Percentiles rank a stretch among this genome's conserved stretches.
Evolutionary conservation across 2,888 invertebrate genomes (phyloP).

Genomic region (Rotaria sp.): DNA sequence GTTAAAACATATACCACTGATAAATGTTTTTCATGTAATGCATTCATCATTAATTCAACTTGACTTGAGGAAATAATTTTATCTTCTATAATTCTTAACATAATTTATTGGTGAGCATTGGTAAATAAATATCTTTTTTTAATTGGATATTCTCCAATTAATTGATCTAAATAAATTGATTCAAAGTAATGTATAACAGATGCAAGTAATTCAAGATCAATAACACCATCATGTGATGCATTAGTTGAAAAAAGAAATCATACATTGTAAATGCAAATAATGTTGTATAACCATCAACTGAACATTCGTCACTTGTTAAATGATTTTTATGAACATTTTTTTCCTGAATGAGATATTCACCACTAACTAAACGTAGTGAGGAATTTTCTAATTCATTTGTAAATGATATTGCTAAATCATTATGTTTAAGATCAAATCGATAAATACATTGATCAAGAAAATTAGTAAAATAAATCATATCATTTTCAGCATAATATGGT

Average conservation of each 20-base stretch:
- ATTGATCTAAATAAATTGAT: slow-evolving; percentile 51
- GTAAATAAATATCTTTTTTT: slow-evolving; percentile 45
- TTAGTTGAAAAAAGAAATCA: slow-evolving; percentile 43
- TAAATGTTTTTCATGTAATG: slow-evolving; percentile 51
- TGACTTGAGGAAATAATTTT: slow-evolving; percentile 55
- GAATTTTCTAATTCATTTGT: background rate
- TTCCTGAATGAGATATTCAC: slow-evolving; percentile 47
- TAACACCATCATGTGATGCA: slow-evolving; percentile 55
- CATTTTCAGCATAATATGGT: slow-evolving; percentile 48
- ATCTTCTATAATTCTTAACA: slow-evolving; percentile 53
- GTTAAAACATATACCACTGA: slow-evolving; percentile 54
- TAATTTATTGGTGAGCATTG: slow-evolving; percentile 53
- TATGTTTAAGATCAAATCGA: background rate
- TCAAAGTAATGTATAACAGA: slow-evolving; percentile 57
- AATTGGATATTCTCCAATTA: slow-evolving; percentile 47
- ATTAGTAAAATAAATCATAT: slow-evolving; percentile 50
- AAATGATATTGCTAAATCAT: background rate
- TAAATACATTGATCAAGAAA: slow-evolving; percentile 50
- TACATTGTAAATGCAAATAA: slow-evolving; percentile 42
- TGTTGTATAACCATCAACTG: slow-evolving; percentile 55
- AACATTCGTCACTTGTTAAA: slow-evolving; percentile 55
- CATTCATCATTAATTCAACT: slow-evolving; percentile 53
- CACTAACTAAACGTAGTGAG: slow-evolving; percentile 46
- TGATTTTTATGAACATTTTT: slow-evolving; percentile 48
- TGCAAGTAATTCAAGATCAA: slow-evolving; percentile 52